These are phyloP conservation scores for Cheumatopsyche charites DNA, from an alignment of 1,140 invertebrate genomes.

Conservation along the genomic window DNA sequence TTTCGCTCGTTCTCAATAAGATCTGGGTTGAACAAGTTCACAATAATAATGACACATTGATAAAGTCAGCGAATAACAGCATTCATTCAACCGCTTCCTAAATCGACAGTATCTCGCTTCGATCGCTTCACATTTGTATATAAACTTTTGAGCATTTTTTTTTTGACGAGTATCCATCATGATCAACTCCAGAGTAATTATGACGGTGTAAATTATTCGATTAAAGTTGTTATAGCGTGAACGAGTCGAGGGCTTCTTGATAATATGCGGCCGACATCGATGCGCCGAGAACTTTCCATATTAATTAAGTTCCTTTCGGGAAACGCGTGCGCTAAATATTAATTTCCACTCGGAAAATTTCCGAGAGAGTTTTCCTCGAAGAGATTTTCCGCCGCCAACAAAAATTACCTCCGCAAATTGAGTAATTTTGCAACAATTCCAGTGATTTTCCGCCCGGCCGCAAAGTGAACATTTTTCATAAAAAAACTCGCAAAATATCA, in stretches of 20 bases:
- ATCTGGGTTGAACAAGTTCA: slow-evolving; percentile 15
- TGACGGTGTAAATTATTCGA: too few relatives aligned
- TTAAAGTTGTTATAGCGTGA: not conserved
- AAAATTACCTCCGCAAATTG: not conserved
- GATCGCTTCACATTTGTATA: not conserved
- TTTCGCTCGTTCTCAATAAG: not conserved
- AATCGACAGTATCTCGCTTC: not conserved
- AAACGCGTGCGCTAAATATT: slow-evolving; percentile 18
- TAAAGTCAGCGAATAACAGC: not conserved
- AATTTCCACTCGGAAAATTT: slow-evolving; percentile 12
- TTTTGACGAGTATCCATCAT: too few relatives aligned
- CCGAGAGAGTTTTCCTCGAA: not conserved
- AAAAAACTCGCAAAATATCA: too few relatives aligned
- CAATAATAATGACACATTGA: not conserved
- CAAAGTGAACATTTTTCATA: too few relatives aligned
- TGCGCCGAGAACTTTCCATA: slow-evolving; percentile 8
- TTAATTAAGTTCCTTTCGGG: slow-evolving; percentile 24
- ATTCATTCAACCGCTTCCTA: not conserved
- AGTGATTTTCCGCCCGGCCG: not conserved
- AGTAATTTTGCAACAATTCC: slow-evolving; percentile 1
- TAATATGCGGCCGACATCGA: not conserved
- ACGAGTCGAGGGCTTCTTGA: slow-evolving; percentile 10
- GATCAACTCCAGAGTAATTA: too few relatives aligned
- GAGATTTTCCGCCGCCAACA: not conserved
- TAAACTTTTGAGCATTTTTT: not conserved